Conservation (phyloP, 2,888 invertebrate species). For the Gymnoscelis rufifasciata region DNA sequence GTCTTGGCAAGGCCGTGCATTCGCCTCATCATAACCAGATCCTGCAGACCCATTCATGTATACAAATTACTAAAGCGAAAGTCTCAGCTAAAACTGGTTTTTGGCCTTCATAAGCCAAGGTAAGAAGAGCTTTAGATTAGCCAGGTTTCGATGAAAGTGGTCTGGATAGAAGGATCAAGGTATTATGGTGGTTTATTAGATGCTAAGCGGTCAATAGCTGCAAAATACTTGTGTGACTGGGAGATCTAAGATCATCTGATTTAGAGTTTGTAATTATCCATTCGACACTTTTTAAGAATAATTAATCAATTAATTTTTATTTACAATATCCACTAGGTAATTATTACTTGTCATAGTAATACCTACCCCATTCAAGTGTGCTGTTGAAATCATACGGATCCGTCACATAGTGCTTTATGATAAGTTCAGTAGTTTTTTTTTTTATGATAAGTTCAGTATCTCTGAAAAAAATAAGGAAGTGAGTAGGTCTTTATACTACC, state of each 20-base stretch:
- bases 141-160: constrained; percentile 1
- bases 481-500: no score
- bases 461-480: no score
- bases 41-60: constrained; percentile 3
- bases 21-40: constrained; percentile 35
- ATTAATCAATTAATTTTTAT: no score
- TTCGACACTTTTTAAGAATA: no score
- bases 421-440: no score
- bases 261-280: neutral
- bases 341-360: no score
- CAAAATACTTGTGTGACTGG: constrained; percentile 16
- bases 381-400: no score
- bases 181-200: constrained; percentile 17
- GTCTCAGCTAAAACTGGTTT: constrained; percentile 13
- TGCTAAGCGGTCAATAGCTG: constrained; percentile 20
- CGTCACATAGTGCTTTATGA: no score
- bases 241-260: neutral
- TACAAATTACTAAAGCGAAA: neutral
- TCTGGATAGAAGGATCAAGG: constrained; percentile 9
- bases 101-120: constrained; percentile 12
- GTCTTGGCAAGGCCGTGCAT: constrained; percentile 48
- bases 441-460: no score
- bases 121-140: constrained; percentile 15
- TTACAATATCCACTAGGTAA: no score
- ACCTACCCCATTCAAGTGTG: no score